Evolutionary conservation across 2,888 invertebrate species (phyloP), one percentile per base, ranked within the genome.

Genomic region (Leucozona laternaria): DNA sequence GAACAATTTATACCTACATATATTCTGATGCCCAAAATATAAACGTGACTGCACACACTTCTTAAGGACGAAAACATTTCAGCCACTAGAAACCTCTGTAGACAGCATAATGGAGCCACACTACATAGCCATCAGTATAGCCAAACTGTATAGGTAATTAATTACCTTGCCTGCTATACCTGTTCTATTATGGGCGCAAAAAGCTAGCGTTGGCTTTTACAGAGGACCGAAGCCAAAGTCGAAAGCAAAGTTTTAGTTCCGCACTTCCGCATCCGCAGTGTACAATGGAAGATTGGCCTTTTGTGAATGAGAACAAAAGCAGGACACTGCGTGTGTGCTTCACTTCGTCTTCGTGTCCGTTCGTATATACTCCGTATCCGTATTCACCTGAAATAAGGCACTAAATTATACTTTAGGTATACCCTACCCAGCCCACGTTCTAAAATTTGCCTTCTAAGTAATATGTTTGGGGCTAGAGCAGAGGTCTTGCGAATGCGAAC

Each of bases 331-430:
- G 70, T 76, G 72, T 50, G 60, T 48, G 55, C 31, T 34, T 58
- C 34, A 34, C 17, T 45, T 1, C 13, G 6, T 22, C 50, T 22
- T 3, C 22, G 13, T 50, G 13, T 50, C 22, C 31, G 4, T 31
- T 31, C 10, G 1, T 10, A 0, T n/a, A 43, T 43, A 25, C 5
- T 17, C n/a, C 25, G 25, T 43, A 22, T 62, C 25, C n/a, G 57
- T 13, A 71, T 37, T 60, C 79, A 71, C 79, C 66, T 79, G 76
- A 57, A 77, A 84, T 66, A 76, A 76, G 76, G 76, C 34, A 85
- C 76, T 85, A 85, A 85, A 85, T 85, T 80, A 85, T 80, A 62
- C 72, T 77, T 77, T 77, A 72, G n/a, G n/a, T n/a, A n/a, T n/a
- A n/a, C n/a, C n/a, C n/a, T 57, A 31, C 53, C 45, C 45, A 72